Percentiles rank a stretch among this genome's conserved stretches.
Evolutionary conservation across 2,797 vertebrate genomes (phyloP).

Genomic region (Phyllotis vaccarum): DNA sequence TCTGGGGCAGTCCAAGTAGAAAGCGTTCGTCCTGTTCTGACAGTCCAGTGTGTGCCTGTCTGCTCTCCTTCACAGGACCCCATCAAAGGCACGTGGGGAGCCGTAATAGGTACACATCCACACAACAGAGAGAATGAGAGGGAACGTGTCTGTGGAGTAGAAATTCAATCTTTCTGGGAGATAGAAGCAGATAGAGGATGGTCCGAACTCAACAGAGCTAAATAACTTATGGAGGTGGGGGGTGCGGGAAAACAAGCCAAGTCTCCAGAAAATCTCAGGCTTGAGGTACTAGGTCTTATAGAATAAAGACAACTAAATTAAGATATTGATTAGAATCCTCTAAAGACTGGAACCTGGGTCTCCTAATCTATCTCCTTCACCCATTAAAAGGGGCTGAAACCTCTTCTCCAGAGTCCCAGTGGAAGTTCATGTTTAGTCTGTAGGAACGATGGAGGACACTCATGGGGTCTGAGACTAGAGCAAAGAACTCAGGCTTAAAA

Average conservation of each 20-base stretch:
- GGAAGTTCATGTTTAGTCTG: not conserved
- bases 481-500: not conserved
- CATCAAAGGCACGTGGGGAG: not conserved
- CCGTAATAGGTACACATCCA: not conserved
- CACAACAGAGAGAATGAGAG: not conserved
- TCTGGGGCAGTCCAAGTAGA: conserved; percentile 2
- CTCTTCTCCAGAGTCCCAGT: not conserved
- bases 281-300: not conserved
- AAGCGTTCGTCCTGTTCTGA: not conserved
- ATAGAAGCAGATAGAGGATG: not conserved
- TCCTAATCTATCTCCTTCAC: not conserved
- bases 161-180: not conserved
- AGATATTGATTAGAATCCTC: not conserved
- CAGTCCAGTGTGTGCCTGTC: not conserved
- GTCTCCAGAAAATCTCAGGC: not conserved
- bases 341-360: not conserved
- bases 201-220: not conserved
- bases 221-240: not conserved
- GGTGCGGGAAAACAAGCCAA: not conserved
- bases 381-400: not conserved
- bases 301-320: not conserved
- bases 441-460: not conserved
- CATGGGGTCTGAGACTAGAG: not conserved
- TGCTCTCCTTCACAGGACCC: not conserved
- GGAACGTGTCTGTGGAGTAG: not conserved